phyloP scores from a whole-genome alignment of 1,140 invertebrate species.

The Zaprionus inermis region DNA sequence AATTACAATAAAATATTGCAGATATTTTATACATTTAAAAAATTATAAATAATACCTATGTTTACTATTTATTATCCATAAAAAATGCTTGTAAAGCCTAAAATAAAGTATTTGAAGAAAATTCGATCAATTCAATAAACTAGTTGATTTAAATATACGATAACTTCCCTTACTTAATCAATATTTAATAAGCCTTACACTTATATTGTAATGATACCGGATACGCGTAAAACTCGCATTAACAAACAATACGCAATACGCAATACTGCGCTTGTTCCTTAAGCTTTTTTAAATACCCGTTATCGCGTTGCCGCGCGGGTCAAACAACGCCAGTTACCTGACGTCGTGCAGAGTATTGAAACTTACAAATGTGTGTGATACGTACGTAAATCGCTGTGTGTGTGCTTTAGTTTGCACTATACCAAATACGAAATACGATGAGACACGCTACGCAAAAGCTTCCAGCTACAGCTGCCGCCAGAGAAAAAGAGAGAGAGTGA shows the following conservation, averaged over 20 bases:
- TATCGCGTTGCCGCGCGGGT: not conserved
- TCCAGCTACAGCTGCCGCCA: not conserved
- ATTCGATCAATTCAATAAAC: no score
- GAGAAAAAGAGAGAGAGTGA: not conserved
- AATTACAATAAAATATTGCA: no score
- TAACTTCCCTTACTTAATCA: no score
- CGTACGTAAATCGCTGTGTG: not conserved
- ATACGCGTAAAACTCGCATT: not conserved
- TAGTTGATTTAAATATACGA: no score
- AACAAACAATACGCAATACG: not conserved
- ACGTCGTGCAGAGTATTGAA: not conserved
- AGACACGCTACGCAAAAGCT: conserved; percentile 28
- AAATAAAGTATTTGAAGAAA: no score
- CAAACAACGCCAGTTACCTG: not conserved
- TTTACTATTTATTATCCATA: no score
- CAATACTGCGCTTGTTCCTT: not conserved
- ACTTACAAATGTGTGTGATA: conserved; percentile 18
- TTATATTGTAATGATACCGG: not conserved
- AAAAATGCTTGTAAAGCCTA: no score
- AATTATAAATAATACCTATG: no score
- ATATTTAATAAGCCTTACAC: no score
- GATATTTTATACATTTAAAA: no score
- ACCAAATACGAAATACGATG: not conserved
- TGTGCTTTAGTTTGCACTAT: conserved; percentile 12
- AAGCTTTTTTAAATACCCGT: not conserved